Percentiles rank a stretch among this genome's conserved stretches.
These are phyloP conservation scores for Albula goreensis DNA, from an alignment of 2,113 vertebrate species.

Conservation along the genomic window DNA sequence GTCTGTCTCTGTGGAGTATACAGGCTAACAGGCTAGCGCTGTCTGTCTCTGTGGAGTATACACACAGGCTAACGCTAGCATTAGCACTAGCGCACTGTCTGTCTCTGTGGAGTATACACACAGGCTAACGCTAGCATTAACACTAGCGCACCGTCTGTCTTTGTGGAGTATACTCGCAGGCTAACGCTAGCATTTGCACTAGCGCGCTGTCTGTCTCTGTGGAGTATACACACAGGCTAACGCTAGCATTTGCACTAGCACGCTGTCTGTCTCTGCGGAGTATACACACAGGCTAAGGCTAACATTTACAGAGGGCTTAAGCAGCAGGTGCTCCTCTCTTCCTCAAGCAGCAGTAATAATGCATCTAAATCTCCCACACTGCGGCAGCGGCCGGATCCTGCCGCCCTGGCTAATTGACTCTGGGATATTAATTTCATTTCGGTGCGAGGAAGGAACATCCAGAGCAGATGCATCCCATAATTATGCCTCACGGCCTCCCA, in stretches of 20 bases:
- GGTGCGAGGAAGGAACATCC: background rate
- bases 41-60: background rate
- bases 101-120: too few species aligned
- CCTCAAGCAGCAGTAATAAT: background rate
- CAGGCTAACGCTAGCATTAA: too few species aligned
- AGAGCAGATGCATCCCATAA: background rate
- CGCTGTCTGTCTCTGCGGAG: background rate
- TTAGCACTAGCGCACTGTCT: too few species aligned
- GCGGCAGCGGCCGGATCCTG: background rate
- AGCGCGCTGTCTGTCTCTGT: too few species aligned
- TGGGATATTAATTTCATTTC: conserved; percentile 6
- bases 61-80: background rate
- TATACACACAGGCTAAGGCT: background rate
- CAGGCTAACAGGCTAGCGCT: too few species aligned
- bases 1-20: background rate
- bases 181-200: too few species aligned
- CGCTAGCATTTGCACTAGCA: too few species aligned
- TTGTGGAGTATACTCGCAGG: too few species aligned
- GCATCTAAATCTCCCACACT: background rate
- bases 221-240: too few species aligned
- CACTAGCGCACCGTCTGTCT: too few species aligned
- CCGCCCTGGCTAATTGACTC: background rate
- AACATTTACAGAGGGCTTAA: conserved; percentile 10
- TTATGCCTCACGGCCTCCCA: background rate
- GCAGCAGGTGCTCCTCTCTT: background rate